Evolutionary conservation across 2,888 invertebrate species (phyloP).

Genomic region (Germaria angustata): DNA sequence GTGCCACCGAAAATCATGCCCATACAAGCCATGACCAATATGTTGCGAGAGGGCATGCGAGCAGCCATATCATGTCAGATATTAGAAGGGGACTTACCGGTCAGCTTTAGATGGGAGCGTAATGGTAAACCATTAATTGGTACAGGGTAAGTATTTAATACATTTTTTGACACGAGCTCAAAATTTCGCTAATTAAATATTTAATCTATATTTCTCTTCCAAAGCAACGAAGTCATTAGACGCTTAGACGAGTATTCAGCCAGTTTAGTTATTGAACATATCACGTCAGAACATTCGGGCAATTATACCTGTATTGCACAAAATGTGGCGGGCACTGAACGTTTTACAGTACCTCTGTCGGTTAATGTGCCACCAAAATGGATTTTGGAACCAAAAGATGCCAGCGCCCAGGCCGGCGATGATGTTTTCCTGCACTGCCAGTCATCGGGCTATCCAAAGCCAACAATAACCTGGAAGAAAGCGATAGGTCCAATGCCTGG

Average conservation of each 20-base stretch:
- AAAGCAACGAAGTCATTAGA: slow-evolving; percentile 81
- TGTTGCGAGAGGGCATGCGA: slow-evolving; percentile 90
- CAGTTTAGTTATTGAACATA: slow-evolving; percentile 91
- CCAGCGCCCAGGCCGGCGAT: slow-evolving; percentile 90
- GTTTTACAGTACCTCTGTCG: slow-evolving; percentile 88
- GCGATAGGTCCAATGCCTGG: slow-evolving; percentile 89
- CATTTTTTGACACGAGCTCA: background rate
- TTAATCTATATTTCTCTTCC: background rate
- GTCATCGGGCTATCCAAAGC: slow-evolving; percentile 95
- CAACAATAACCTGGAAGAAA: slow-evolving; percentile 93
- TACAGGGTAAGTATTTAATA: slow-evolving; percentile 80
- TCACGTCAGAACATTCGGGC: slow-evolving; percentile 91
- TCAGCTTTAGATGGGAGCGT: slow-evolving; percentile 94
- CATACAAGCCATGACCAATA: slow-evolving; percentile 89
- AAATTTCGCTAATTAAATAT: background rate
- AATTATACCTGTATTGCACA: slow-evolving; percentile 94
- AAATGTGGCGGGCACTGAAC: slow-evolving; percentile 90
- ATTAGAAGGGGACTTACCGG: slow-evolving; percentile 94
- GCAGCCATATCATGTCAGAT: slow-evolving; percentile 95
- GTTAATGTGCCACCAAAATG: slow-evolving; percentile 95
- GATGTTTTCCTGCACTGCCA: slow-evolving; percentile 92
- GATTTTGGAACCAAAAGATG: slow-evolving; percentile 91
- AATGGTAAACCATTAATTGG: slow-evolving; percentile 89
- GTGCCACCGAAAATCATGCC: slow-evolving; percentile 92
- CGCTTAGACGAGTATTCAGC: slow-evolving; percentile 92